Percentiles rank a stretch among this genome's conserved stretches.
These are phyloP conservation scores for Platalea minor DNA, from an alignment of 2,797 vertebrate species.

Conservation along the genomic window DNA sequence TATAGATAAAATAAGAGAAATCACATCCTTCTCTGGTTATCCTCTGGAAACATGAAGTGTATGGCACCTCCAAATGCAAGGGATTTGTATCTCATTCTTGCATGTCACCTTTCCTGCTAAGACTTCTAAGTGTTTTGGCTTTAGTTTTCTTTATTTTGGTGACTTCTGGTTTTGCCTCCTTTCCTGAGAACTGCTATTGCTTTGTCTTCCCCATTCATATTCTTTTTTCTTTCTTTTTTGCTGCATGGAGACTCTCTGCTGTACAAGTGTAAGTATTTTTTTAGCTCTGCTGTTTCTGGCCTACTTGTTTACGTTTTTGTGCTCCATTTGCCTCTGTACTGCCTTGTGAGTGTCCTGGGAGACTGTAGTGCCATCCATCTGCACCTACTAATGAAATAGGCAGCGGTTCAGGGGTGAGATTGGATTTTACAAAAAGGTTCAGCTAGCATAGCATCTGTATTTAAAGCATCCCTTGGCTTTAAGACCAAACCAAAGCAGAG, in stretches of 20 bases:
- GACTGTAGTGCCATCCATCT: conserved; percentile 24
- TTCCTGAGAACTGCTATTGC: conserved; percentile 70
- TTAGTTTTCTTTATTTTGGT: conserved; percentile 62
- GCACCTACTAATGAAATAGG: conserved; percentile 36
- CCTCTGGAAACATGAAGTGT: not conserved
- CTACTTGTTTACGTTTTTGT: conserved; percentile 54
- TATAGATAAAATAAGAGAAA: not conserved
- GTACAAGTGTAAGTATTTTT: conserved; percentile 89
- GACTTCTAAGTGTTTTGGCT: conserved; percentile 56
- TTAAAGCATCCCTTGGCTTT: conserved; percentile 24
- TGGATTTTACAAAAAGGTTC: conserved; percentile 36
- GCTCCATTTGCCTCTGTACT: conserved; percentile 66
- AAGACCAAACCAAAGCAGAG: not conserved
- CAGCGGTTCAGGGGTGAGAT: conserved; percentile 8
- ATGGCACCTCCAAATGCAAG: not conserved
- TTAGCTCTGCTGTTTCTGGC: conserved; percentile 69
- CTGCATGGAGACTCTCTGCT: conserved; percentile 92
- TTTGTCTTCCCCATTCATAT: conserved; percentile 80
- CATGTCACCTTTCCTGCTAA: conserved; percentile 52
- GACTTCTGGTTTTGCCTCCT: conserved; percentile 45
- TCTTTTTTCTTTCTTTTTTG: conserved; percentile 83
- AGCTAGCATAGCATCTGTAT: not conserved
- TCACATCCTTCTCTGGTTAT: not conserved
- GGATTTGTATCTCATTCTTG: conserved; percentile 26
- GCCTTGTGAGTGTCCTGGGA: conserved; percentile 59